Conservation (phyloP, 2,888 invertebrate species). For the Eledone cirrhosa region DNA sequence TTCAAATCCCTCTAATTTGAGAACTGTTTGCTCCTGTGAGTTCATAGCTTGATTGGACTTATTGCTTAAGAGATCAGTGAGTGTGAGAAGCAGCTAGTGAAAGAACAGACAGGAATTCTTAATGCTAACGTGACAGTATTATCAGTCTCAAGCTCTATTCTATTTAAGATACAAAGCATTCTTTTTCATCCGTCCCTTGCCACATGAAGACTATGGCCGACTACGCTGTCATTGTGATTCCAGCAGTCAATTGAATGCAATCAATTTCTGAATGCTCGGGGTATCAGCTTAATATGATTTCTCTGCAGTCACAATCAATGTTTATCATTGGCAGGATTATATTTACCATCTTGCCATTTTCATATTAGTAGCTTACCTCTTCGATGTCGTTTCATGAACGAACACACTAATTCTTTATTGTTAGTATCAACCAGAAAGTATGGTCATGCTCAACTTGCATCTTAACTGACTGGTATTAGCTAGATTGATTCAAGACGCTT, state of each 20-base stretch:
- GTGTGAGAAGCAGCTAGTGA: not conserved
- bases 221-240: slow-evolving; percentile 26
- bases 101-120: slow-evolving; percentile 15
- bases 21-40: not conserved
- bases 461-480: slow-evolving; percentile 22
- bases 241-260: slow-evolving; percentile 19
- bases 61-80: not conserved
- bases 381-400: slow-evolving; percentile 25
- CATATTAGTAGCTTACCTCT: slow-evolving; percentile 24
- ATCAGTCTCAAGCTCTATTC: slow-evolving; percentile 3
- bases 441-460: slow-evolving; percentile 23
- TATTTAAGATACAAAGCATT: slow-evolving; percentile 16
- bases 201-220: slow-evolving; percentile 23
- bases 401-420: slow-evolving; percentile 25
- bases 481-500: slow-evolving; percentile 23
- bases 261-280: slow-evolving; percentile 27
- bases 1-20: slow-evolving; percentile 1
- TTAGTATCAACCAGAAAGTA: slow-evolving; percentile 26
- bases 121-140: slow-evolving; percentile 5
- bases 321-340: slow-evolving; percentile 28
- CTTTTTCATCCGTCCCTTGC: slow-evolving; percentile 25
- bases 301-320: slow-evolving; percentile 27
- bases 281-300: slow-evolving; percentile 28
- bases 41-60: not conserved
- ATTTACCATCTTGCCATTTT: slow-evolving; percentile 26